Evolutionary conservation across 2,113 vertebrate genomes (phyloP).

Genomic region (Eolophus roseicapilla): DNA sequence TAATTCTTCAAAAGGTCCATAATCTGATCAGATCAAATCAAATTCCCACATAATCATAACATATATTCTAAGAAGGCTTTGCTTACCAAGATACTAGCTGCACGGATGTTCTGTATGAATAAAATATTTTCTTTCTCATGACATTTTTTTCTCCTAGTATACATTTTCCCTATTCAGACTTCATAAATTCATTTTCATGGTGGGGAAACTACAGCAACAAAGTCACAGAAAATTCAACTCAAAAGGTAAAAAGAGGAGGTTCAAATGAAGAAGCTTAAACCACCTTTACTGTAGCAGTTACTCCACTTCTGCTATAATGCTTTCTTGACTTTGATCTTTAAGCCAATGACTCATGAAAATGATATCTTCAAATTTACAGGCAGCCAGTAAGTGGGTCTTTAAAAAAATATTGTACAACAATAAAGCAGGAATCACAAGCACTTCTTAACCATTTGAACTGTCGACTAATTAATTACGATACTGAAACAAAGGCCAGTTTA

Average conservation of each 20-base stretch:
- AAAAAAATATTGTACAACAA: background rate
- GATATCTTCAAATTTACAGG: slow-evolving; percentile 25
- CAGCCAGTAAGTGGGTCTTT: background rate
- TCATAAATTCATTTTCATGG: background rate
- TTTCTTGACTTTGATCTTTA: slow-evolving; percentile 41
- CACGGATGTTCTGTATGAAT: background rate
- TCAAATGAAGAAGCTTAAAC: background rate
- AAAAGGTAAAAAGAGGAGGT: background rate
- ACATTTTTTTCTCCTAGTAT: accelerated
- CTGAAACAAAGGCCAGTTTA: slow-evolving; percentile 9
- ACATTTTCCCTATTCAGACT: background rate
- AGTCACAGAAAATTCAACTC: background rate
- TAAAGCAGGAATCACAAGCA: background rate
- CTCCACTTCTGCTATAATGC: background rate
- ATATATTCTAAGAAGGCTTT: background rate
- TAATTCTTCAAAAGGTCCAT: background rate
- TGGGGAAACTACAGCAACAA: background rate
- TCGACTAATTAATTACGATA: slow-evolving; percentile 44
- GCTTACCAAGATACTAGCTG: background rate
- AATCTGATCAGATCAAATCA: background rate
- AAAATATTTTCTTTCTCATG: background rate
- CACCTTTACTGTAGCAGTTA: background rate
- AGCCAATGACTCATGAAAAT: slow-evolving; percentile 29
- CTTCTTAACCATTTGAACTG: slow-evolving; percentile 22
- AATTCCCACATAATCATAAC: background rate